Conservation (phyloP, 2,888 invertebrate species). For the Congeria kusceri region DNA sequence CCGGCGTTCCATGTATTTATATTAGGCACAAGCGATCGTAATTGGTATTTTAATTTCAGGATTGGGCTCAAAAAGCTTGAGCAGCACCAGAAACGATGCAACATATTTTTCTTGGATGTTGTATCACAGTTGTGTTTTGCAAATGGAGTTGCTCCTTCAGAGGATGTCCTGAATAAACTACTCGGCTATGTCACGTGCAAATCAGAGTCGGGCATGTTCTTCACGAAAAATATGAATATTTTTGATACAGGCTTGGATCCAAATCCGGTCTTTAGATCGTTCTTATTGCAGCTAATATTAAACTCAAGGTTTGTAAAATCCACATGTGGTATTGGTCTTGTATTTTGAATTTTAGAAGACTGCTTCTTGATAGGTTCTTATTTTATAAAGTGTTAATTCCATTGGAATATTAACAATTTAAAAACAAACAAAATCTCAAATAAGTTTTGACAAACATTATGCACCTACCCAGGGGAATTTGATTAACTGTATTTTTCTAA, state of each 20-base stretch:
- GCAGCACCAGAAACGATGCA: conserved; percentile 44
- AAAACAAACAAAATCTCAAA: too few species aligned
- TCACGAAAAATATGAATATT: conserved; percentile 68
- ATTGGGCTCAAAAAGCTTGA: conserved; percentile 22
- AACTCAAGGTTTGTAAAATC: conserved; percentile 65
- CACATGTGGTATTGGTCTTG: too few species aligned
- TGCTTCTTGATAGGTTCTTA: not conserved
- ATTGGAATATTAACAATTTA: too few species aligned
- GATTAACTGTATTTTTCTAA: too few species aligned
- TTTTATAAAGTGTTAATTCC: too few species aligned
- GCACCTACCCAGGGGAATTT: too few species aligned
- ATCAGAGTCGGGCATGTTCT: not conserved
- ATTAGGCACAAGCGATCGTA: too few species aligned
- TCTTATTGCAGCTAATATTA: conserved; percentile 77
- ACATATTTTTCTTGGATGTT: conserved; percentile 17
- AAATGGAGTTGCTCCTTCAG: conserved; percentile 36
- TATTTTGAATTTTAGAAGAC: too few species aligned
- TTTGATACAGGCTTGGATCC: conserved; percentile 75
- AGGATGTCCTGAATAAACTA: conserved; percentile 37
- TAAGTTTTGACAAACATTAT: too few species aligned
- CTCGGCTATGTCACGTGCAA: conserved; percentile 32
- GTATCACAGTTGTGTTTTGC: conserved; percentile 53
- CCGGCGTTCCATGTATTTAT: too few species aligned
- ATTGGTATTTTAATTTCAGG: too few species aligned
- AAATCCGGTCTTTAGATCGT: conserved; percentile 79